Percentiles rank a stretch among this genome's conserved stretches.
These are phyloP conservation scores for Chrysocyon brachyurus DNA, from an alignment of 2,797 vertebrate species.

Conservation along the genomic window DNA sequence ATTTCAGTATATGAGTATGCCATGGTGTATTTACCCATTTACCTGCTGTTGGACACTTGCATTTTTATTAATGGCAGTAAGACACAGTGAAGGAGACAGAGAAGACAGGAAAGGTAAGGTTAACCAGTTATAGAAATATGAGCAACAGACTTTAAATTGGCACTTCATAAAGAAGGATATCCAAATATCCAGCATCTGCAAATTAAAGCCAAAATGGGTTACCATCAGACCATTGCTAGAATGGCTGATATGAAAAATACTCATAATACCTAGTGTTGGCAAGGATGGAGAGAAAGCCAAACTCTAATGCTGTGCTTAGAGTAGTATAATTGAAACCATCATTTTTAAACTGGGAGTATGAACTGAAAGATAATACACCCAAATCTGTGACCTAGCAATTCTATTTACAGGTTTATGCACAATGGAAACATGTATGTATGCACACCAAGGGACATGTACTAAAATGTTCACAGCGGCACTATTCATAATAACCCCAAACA, in stretches of 20 bases:
- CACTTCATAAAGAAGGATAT: background rate
- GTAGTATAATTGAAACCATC: background rate
- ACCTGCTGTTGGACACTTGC: background rate
- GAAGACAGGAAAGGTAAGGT: background rate
- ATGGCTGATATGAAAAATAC: background rate
- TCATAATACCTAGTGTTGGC: background rate
- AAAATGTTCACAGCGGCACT: background rate
- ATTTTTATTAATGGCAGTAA: conserved; percentile 15
- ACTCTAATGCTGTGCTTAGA: background rate
- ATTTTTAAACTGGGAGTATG: background rate
- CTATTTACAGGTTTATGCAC: background rate
- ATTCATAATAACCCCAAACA: background rate
- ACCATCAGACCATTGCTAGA: background rate
- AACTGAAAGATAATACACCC: background rate
- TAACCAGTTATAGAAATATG: background rate
- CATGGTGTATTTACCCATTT: background rate
- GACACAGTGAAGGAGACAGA: background rate
- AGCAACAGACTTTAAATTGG: background rate
- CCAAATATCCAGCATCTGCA: background rate
- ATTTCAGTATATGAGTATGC: background rate
- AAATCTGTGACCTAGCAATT: background rate
- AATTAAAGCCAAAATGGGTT: background rate
- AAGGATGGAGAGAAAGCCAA: background rate
- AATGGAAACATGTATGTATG: background rate
- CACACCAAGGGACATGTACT: background rate